Evolutionary conservation across 2,888 invertebrate genomes (phyloP).

Genomic region (Phymatocera aterrima): DNA sequence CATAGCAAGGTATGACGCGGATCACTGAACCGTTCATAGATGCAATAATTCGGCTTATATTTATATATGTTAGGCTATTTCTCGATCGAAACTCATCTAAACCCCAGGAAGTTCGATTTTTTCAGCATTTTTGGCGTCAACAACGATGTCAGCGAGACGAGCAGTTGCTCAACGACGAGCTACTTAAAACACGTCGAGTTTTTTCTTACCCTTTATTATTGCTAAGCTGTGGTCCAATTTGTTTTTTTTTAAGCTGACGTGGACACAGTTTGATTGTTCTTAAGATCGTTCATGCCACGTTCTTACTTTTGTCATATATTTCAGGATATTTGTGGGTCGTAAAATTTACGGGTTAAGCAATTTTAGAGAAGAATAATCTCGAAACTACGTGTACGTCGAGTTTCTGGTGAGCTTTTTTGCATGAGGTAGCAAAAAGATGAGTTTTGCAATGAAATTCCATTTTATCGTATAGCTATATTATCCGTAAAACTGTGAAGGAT

Average conservation of each 20-base stretch:
- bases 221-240: neutral
- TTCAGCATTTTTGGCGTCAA: neutral
- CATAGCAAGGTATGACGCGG: neutral
- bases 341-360: neutral
- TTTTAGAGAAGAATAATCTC: neutral
- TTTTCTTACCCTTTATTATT: neutral
- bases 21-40: constrained; percentile 21
- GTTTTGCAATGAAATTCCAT: neutral
- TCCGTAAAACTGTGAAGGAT: neutral
- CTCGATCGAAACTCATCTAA: neutral
- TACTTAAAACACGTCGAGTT: neutral
- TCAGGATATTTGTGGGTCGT: no score
- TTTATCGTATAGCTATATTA: neutral
- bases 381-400: neutral
- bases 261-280: no score
- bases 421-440: neutral
- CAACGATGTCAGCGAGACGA: neutral
- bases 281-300: no score
- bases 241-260: no score
- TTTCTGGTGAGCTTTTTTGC: no score
- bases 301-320: no score
- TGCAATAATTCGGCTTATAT: neutral
- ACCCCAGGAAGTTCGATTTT: neutral
- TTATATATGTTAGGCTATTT: neutral
- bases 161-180: neutral